Percentiles rank a stretch among this genome's conserved stretches.
Conservation (phyloP, 2,888 invertebrate species). For the Diarsia dahlii region DNA sequence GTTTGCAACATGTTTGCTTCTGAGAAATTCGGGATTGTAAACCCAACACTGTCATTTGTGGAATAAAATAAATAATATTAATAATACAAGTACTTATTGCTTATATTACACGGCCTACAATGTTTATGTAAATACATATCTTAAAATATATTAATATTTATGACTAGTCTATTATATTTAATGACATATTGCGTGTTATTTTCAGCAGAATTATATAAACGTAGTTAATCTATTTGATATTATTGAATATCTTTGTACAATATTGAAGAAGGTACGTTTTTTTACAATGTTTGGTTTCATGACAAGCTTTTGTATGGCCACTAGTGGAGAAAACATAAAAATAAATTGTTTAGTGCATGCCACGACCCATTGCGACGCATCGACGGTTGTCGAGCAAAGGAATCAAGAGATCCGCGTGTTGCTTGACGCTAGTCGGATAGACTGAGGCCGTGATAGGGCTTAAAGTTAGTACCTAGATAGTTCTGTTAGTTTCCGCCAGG, state of each 20-base stretch:
- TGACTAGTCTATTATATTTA: slow-evolving; percentile 64
- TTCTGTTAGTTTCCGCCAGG: slow-evolving; percentile 9
- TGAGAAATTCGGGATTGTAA: background rate
- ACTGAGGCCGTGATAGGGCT: background rate
- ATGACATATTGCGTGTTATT: slow-evolving; percentile 32
- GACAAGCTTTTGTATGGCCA: slow-evolving; percentile 10
- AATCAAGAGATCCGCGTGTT: background rate
- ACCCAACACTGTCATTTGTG: background rate
- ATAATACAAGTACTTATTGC: background rate
- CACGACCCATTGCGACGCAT: background rate
- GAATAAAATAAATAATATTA: background rate
- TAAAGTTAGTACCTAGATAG: slow-evolving; percentile 6
- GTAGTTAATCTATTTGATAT: slow-evolving; percentile 23
- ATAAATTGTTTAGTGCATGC: background rate
- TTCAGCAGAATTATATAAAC: slow-evolving; percentile 15
- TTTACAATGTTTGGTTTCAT: slow-evolving; percentile 34
- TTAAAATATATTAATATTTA: slow-evolving; percentile 62
- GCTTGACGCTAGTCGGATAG: background rate
- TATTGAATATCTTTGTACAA: slow-evolving; percentile 53
- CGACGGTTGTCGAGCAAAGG: background rate
- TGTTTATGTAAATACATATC: slow-evolving; percentile 51
- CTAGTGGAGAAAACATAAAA: background rate
- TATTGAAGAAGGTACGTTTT: slow-evolving; percentile 28
- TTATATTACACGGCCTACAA: slow-evolving; percentile 22
- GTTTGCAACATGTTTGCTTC: no score